Conservation (phyloP, 2,797 vertebrate genomes). For the Gymnocypris eckloni region DNA sequence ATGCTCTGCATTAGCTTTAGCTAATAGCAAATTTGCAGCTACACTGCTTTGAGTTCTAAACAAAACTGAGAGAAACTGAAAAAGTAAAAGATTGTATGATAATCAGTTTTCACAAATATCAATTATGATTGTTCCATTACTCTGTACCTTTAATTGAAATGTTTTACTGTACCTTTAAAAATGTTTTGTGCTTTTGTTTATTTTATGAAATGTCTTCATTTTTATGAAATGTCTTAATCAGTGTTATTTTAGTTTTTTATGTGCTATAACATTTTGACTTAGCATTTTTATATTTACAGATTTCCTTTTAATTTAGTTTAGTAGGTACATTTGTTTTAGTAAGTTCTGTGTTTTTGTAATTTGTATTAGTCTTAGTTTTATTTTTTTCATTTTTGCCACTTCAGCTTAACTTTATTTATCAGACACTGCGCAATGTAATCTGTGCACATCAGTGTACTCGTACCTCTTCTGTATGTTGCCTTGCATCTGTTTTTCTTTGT, state of each 20-base stretch:
- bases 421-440: background rate
- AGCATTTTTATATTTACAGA: background rate
- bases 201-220: background rate
- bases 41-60: background rate
- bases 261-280: too few relatives aligned
- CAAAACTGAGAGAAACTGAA: background rate
- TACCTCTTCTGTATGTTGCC: background rate
- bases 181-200: background rate
- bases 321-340: background rate
- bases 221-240: background rate
- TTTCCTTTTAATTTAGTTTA: background rate
- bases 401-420: background rate
- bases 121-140: background rate
- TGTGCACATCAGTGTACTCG: background rate
- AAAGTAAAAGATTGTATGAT: background rate
- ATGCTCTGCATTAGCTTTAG: background rate
- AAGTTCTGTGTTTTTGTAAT: background rate
- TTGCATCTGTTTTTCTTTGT: background rate
- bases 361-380: background rate
- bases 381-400: background rate
- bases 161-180: background rate
- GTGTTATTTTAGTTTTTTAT: background rate
- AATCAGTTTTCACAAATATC: background rate
- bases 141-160: background rate
- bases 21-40: background rate